Conservation (phyloP, 2,888 invertebrate species). For the Minunthozetes semirufus region DNA sequence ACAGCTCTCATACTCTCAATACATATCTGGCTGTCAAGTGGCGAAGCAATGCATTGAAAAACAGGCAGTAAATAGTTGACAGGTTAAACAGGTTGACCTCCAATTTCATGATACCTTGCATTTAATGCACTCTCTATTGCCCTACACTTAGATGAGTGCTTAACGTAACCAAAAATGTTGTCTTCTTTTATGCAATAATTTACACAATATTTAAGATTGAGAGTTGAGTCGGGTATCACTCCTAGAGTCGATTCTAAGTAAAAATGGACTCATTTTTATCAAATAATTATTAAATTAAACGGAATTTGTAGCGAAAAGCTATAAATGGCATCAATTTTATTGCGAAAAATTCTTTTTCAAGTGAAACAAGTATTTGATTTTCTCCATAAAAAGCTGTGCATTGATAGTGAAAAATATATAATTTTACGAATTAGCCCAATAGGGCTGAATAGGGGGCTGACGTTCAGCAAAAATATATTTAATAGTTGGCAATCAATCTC, state of each 20-base stretch:
- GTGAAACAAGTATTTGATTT: too few species aligned
- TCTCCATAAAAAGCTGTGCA: too few species aligned
- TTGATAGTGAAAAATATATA: slow-evolving; percentile 5
- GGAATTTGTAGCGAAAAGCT: too few species aligned
- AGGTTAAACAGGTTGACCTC: slow-evolving; percentile 27
- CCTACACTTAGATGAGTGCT: not conserved
- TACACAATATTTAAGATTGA: too few species aligned
- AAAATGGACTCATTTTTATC: too few species aligned
- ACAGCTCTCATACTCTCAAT: slow-evolving; percentile 19
- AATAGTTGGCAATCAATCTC: slow-evolving; percentile 23
- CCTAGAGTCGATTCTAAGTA: too few species aligned
- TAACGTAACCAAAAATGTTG: not conserved
- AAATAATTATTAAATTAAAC: too few species aligned
- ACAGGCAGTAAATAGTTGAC: slow-evolving; percentile 19
- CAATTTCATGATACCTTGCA: slow-evolving; percentile 3
- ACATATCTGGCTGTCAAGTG: slow-evolving; percentile 4
- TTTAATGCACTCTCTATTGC: not conserved
- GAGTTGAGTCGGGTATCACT: too few species aligned
- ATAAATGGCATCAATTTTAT: too few species aligned
- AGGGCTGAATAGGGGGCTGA: not conserved
- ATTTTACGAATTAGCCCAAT: slow-evolving; percentile 6
- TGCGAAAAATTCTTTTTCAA: too few species aligned
- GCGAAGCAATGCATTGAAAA: not conserved
- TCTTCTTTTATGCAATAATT: too few species aligned
- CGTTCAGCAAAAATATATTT: not conserved